Conservation (phyloP, 2,113 vertebrate genomes). For the Pogonocichla stellata region DNA sequence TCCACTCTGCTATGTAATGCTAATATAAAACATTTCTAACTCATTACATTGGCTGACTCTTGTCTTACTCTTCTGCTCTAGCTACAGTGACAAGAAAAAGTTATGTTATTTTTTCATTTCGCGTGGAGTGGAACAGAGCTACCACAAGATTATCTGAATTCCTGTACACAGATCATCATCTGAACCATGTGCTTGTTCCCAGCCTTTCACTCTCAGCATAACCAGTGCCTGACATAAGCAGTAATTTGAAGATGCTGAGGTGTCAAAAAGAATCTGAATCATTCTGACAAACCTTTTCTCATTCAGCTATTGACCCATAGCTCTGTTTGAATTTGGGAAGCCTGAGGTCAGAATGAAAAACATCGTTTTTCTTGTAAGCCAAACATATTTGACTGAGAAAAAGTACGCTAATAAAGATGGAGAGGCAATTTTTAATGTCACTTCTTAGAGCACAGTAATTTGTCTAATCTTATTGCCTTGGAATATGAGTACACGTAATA, state of each 20-base stretch:
- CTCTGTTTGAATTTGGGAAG: background rate
- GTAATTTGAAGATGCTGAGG: background rate
- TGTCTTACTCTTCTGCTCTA: background rate
- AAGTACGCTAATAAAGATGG: conserved; percentile 13
- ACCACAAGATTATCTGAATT: background rate
- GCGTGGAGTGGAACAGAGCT: background rate
- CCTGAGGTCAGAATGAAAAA: conserved; percentile 12
- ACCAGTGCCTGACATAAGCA: background rate
- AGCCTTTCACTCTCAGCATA: background rate
- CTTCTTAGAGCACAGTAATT: background rate
- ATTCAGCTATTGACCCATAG: background rate
- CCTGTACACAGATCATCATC: background rate
- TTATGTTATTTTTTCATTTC: background rate
- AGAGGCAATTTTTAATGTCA: background rate
- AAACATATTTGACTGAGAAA: background rate
- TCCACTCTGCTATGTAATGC: background rate
- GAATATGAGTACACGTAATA: background rate
- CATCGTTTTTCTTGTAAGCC: background rate
- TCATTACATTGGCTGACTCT: background rate
- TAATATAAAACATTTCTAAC: background rate
- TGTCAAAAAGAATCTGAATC: background rate
- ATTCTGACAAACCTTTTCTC: background rate
- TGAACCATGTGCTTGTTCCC: background rate
- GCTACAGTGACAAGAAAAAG: background rate
- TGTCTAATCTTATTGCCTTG: background rate